phyloP scores from a whole-genome alignment of 2,113 vertebrate genomes.

The Laterallus jamaicensis region DNA sequence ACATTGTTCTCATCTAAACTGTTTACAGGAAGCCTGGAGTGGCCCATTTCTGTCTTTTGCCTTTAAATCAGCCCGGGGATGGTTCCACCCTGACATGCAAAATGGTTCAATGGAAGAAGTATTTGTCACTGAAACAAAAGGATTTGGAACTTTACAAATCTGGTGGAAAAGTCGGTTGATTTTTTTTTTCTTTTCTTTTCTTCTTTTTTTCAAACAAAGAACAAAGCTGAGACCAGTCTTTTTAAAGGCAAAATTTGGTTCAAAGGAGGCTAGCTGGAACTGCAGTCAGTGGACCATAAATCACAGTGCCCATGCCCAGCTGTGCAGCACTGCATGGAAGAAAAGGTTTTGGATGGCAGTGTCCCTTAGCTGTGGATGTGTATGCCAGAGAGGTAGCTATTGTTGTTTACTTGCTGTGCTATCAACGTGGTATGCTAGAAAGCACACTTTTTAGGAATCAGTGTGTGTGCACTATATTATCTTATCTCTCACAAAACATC shows the following conservation, averaged over 20 bases:
- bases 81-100: constrained; percentile 23
- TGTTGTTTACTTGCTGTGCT: constrained; percentile 41
- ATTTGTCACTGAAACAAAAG: constrained; percentile 31
- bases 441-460: constrained; percentile 40
- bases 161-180: not conserved
- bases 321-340: not conserved
- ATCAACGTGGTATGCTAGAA: constrained; percentile 22
- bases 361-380: not conserved
- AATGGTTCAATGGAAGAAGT: not conserved
- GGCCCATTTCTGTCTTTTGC: constrained; percentile 21
- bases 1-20: constrained; percentile 39
- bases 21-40: constrained; percentile 34
- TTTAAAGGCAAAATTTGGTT: constrained; percentile 28
- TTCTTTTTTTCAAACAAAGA: not conserved
- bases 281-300: not conserved
- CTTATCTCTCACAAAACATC: constrained; percentile 44
- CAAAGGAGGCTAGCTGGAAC: not conserved
- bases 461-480: constrained; percentile 31
- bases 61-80: constrained; percentile 43
- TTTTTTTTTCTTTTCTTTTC: not conserved
- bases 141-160: constrained; percentile 36
- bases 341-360: not conserved
- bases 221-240: not conserved
- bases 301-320: not conserved
- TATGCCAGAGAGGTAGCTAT: constrained; percentile 3